Evolutionary conservation across 2,888 invertebrate genomes (phyloP).

Genomic region (Acanthosepion pharaonis): DNA sequence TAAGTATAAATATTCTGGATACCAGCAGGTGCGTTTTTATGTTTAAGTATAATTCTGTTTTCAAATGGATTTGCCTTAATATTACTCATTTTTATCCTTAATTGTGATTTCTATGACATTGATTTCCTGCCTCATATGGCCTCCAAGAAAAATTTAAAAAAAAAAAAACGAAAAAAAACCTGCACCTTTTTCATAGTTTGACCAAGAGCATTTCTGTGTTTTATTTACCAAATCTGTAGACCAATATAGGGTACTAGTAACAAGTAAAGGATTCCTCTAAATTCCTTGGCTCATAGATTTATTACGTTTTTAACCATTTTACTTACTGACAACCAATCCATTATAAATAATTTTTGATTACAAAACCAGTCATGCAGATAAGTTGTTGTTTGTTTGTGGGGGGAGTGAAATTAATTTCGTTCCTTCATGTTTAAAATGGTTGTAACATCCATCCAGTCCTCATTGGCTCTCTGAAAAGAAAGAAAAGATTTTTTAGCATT

Average conservation of each 20-base stretch:
- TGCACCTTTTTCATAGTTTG: too few species aligned
- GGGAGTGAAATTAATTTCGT: background rate
- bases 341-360: conserved; percentile 8
- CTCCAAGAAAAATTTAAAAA: too few species aligned
- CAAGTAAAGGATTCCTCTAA: conserved; percentile 44
- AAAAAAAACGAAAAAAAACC: too few species aligned
- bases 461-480: background rate
- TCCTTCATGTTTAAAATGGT: background rate
- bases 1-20: background rate
- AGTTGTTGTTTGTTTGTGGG: background rate
- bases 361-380: conserved; percentile 44
- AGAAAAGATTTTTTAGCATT: background rate
- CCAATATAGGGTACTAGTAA: conserved; percentile 13
- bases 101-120: too few species aligned
- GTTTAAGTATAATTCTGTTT: background rate
- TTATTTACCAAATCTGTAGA: background rate
- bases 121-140: background rate
- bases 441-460: conserved; percentile 33
- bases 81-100: too few species aligned
- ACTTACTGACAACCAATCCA: background rate
- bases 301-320: conserved; percentile 34
- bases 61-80: background rate
- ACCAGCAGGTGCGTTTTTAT: background rate
- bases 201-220: background rate
- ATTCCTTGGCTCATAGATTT: conserved; percentile 36